These are phyloP conservation scores for Egretta garzetta DNA, from an alignment of 2,113 vertebrate genomes.

Conservation along the genomic window DNA sequence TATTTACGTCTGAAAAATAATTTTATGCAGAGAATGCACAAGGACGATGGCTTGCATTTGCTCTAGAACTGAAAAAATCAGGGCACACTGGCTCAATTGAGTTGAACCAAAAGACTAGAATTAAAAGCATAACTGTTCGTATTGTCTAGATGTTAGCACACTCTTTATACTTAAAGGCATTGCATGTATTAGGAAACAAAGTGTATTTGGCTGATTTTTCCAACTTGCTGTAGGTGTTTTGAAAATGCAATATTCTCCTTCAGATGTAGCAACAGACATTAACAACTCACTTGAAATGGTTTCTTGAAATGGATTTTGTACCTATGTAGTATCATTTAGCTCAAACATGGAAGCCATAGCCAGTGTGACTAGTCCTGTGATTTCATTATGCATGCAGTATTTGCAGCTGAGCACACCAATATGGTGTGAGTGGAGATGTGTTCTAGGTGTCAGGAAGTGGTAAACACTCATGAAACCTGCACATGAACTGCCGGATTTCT, in stretches of 20 bases:
- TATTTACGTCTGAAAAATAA: not conserved
- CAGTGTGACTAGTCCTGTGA: not conserved
- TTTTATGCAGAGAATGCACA: not conserved
- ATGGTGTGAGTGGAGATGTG: not conserved
- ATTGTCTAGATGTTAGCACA: not conserved
- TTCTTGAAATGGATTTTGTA: not conserved
- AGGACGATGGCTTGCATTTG: not conserved
- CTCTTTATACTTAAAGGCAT: not conserved
- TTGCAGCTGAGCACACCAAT: not conserved
- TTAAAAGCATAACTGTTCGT: not conserved
- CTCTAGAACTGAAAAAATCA: not conserved
- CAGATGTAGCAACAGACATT: not conserved
- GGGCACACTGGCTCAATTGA: not conserved
- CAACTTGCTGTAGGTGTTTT: not conserved
- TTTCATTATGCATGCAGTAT: not conserved
- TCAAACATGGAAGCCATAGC: not conserved
- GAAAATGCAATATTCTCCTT: not conserved
- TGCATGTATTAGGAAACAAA: not conserved
- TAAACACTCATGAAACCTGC: not conserved
- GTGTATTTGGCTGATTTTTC: not conserved
- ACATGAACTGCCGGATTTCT: not conserved
- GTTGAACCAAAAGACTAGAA: not conserved
- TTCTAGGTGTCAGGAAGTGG: not conserved
- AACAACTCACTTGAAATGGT: not conserved
- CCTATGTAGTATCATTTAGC: not conserved